phyloP scores from a whole-genome alignment of 2,888 invertebrate species.

The Leptinotarsa haldemani region DNA sequence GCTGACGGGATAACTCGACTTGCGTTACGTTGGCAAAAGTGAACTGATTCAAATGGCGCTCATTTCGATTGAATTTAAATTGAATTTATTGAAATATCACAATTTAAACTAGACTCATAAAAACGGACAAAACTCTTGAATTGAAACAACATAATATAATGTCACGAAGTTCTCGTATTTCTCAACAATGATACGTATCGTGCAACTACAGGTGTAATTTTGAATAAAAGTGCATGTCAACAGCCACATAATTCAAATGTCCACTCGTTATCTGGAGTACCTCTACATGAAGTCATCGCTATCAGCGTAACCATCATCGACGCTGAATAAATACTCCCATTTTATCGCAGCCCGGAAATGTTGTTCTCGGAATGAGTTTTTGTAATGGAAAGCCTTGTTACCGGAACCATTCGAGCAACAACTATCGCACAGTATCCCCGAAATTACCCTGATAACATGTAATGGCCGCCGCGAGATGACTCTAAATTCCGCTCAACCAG shows the following conservation, averaged over 20 bases:
- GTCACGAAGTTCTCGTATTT: too few relatives aligned
- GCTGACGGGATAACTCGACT: too few relatives aligned
- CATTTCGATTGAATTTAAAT: too few relatives aligned
- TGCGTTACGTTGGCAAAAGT: too few relatives aligned
- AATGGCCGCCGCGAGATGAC: constrained; percentile 62
- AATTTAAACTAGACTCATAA: too few relatives aligned
- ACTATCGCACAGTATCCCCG: constrained; percentile 59
- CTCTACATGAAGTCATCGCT: constrained; percentile 4
- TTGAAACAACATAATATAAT: too few relatives aligned
- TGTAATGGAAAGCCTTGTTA: constrained; percentile 59
- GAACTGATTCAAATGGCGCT: too few relatives aligned
- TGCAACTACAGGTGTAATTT: too few relatives aligned
- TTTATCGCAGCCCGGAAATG: constrained; percentile 3
- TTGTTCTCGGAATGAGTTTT: constrained; percentile 55
- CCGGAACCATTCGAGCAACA: constrained; percentile 60
- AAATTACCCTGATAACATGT: constrained; percentile 63
- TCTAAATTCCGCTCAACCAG: constrained; percentile 62
- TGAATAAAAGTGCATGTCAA: background rate
- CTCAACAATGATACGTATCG: too few relatives aligned
- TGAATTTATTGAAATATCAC: too few relatives aligned
- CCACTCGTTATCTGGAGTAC: background rate
- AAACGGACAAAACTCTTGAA: too few relatives aligned
- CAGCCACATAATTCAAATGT: background rate
- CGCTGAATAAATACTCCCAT: constrained; percentile 17
- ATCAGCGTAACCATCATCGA: background rate